phyloP scores from a whole-genome alignment of 35 echinoderm and acorn worm genomes.

The Heliocidaris tuberculata region DNA sequence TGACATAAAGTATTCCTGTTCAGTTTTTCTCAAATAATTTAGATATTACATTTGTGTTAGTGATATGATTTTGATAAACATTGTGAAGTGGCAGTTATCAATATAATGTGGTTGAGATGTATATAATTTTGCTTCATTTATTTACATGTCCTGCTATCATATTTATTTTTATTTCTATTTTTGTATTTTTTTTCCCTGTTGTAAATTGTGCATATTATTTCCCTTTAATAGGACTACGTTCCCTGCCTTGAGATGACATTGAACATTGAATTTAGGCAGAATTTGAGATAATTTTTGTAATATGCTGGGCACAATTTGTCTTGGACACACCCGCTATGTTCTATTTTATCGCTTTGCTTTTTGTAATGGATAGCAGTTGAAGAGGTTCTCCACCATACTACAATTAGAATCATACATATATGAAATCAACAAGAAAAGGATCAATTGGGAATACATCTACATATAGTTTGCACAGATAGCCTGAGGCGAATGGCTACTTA shows the following conservation, averaged over 20 bases:
- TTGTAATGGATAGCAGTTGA: not conserved
- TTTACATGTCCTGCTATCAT: not conserved
- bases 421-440: no score
- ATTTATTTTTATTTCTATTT: conserved; percentile 13
- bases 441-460: no score
- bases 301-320: not conserved
- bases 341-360: not conserved
- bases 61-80: not conserved
- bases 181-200: not conserved
- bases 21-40: not conserved
- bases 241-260: not conserved
- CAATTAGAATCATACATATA: no score
- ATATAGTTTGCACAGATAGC: no score
- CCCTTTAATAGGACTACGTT: not conserved
- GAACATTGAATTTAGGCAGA: not conserved
- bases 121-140: conserved; percentile 7
- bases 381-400: no score
- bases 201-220: not conserved
- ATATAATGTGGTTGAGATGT: not conserved
- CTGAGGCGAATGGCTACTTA: no score
- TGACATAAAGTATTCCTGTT: not conserved
- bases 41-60: not conserved
- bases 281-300: not conserved
- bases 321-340: not conserved
- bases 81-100: not conserved